A percentile compares a stretch with the other conserved stretches of the same genome.
phyloP scores from a whole-genome alignment of 2,113 vertebrate species.

The Pygathrix nemaeus region DNA sequence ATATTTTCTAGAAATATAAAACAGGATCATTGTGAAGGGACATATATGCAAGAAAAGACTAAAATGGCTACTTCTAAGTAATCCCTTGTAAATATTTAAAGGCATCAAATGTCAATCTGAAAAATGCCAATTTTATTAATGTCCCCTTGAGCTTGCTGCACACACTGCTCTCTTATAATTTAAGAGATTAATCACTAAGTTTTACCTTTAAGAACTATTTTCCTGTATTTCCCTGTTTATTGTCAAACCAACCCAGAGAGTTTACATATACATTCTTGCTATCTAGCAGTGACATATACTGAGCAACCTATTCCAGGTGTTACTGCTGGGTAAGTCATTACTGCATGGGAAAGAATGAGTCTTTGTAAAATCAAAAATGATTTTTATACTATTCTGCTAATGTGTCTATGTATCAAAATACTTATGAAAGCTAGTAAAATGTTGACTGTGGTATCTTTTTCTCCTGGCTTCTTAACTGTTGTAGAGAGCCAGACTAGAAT shows the following conservation, averaged over 20 bases:
- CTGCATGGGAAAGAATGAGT: not conserved
- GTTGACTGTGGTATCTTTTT: not conserved
- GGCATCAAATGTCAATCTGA: not conserved
- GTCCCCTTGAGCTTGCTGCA: not conserved
- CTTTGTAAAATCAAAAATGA: not conserved
- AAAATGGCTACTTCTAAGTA: not conserved
- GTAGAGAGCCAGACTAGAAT: not conserved
- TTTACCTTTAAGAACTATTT: not conserved
- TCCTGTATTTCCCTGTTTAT: not conserved
- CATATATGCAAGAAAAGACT: not conserved
- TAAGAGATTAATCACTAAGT: not conserved
- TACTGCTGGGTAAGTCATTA: not conserved
- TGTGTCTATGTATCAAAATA: not conserved
- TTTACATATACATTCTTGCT: not conserved
- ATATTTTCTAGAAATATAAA: not conserved
- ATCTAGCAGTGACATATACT: not conserved
- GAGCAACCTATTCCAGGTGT: not conserved
- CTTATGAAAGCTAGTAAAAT: slow-evolving; percentile 1
- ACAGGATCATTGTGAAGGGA: not conserved
- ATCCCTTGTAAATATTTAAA: not conserved
- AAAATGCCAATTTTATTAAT: not conserved
- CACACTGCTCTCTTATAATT: not conserved
- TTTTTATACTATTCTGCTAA: not conserved
- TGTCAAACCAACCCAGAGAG: not conserved
- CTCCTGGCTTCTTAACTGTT: not conserved